Evolutionary conservation across 2,113 vertebrate species (phyloP).

Genomic region (Mus musculus): DNA sequence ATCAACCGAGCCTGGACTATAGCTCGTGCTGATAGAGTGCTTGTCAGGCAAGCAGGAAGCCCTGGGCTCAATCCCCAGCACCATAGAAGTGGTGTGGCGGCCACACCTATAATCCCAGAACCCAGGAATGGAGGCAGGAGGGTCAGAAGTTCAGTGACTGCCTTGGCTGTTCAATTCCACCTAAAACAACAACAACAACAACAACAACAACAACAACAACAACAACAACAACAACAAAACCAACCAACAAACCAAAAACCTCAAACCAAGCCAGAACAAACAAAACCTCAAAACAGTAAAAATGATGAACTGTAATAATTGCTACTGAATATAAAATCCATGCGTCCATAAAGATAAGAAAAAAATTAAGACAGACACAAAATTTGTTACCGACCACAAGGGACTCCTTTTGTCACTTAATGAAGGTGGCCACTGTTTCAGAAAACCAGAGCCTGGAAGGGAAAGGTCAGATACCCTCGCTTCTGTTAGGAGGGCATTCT

Average conservation of each 20-base stretch:
- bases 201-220: background rate
- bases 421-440: background rate
- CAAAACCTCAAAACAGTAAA: background rate
- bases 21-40: background rate
- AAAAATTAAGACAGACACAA: conserved; percentile 29
- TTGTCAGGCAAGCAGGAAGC: background rate
- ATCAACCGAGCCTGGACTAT: background rate
- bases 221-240: background rate
- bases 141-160: background rate
- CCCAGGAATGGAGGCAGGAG: background rate
- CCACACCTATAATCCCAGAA: background rate
- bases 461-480: background rate
- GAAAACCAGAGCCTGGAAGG: background rate
- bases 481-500: background rate
- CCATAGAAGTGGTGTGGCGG: background rate
- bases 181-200: fast-evolving
- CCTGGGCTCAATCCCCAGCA: background rate
- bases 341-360: conserved; percentile 10
- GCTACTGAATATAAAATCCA: conserved; percentile 25
- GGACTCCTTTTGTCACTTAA: conserved; percentile 1
- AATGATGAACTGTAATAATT: conserved; percentile 2
- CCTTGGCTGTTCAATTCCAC: background rate
- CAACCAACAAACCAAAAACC: too few relatives aligned
- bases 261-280: background rate
- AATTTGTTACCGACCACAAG: background rate